Base-by-base conservation (phyloP, 2,888 invertebrate genomes). In the Plagodis pulveraria region DNA sequence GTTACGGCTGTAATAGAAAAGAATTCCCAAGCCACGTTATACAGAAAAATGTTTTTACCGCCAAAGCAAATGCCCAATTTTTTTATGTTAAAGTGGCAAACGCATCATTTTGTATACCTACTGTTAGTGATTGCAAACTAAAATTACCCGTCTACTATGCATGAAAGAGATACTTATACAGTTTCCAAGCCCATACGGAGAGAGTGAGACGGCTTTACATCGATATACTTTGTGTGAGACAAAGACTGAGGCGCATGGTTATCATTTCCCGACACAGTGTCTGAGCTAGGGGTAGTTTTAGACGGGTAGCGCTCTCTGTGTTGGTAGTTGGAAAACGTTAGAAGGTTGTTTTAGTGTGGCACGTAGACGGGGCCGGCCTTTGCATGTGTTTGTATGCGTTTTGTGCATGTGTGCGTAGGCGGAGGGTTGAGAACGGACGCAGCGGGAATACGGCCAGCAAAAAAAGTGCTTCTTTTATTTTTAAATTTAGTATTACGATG, bases 381-480 rank as follows among this genome's bases (percentile, higher is more conserved):
- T 44, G 34, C 47, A 63, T 62, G 66, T 56, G 67, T 47, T 53
- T 44, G 34, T 49, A 63, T 62, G 66, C 56, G 67, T 47, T 53
- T 64, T 71, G 38, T 59, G 64, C 57, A 58, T 59, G 65, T 32
- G 69, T 66, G 67, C 56, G 66, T 48, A 34, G 74, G 72, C 58
- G 62, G 74, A 86, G 88, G 89, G 90, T 89, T 86, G 84, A 86
- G 82, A 84, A 79, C 85, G 83, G 78, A 84, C 85, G 87, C 83
- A 81, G 83, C 63, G 67, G 67, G 63, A 51, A 80, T 83, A 89
- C 46, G 36, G 81, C 69, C 9, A 34, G 80, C 79, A 86, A 65
- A 80, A 72, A 62, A 77, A 67, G 9, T 38, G 6, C 36, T 33
- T 50, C 55, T 33, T 32, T 6, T 6, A 9, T 46, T 38, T 40